Evolutionary conservation across 2,113 vertebrate species (phyloP), one percentile per base, ranked within the genome.

Genomic region (Tupaia tana): DNA sequence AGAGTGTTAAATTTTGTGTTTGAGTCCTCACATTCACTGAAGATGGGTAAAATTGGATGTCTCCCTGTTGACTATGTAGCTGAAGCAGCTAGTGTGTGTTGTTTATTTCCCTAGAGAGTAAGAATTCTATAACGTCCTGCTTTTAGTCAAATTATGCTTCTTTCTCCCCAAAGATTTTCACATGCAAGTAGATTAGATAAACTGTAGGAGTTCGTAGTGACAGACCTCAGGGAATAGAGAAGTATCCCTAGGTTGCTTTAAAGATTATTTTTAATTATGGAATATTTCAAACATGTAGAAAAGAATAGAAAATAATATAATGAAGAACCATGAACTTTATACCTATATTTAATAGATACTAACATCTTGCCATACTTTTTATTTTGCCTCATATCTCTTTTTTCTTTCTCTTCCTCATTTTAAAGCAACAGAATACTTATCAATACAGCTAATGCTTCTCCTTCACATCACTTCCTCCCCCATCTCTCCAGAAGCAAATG

Each of bases 141-240:
- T 97, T 97, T 97, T 96, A 97, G 94, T 96, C 94, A 97, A 96
- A 96, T 96, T 95, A 95, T 92, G 63, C 77, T 22, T 94, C 22
- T 96, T 96, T 96, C 59, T 96, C 93, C 29, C 89, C 15, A 91
- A 93, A 97, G 96, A 96, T 80, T 93, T 97, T 96, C 84, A 93
- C 14, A 15, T 75, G 56, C 54, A 87, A 93, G 90, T 94, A 83
- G 86, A 95, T 96, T 93, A 93, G 63, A 97, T 89, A 91, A 95
- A 95, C 74, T 63, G 7, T 91, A 86, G 73, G 43, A 73, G 74
- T 90, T 92, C 59, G 91, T 43, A 94, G 71, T 85, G 84, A 94
- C 54, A 96, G 75, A n/a, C 64, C 16, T 93, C 16, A 94, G 91
- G 94, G 89, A 85, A 93, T 77, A 97, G 19, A 83, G 66, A 95